A percentile compares a stretch with the other conserved stretches of the same genome.
phyloP scores from a whole-genome alignment of 2,797 vertebrate genomes.

The Chrysocyon brachyurus region DNA sequence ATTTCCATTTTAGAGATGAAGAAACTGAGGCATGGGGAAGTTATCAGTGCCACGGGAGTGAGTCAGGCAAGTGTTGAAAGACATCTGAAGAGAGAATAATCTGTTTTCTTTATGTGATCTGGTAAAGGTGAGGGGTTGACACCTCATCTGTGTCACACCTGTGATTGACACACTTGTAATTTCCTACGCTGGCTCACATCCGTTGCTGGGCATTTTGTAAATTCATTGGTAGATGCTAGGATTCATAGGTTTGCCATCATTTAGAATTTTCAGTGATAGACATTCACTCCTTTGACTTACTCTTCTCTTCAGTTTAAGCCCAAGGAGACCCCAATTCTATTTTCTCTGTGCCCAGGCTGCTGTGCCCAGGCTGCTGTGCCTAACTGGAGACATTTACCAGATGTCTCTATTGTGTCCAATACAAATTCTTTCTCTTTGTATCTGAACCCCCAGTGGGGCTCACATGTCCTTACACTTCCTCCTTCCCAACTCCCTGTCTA shows the following conservation, averaged over 20 bases:
- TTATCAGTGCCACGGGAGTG: not conserved
- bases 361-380: not conserved
- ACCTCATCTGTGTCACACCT: not conserved
- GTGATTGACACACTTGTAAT: not conserved
- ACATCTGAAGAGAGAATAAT: not conserved
- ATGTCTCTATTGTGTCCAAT: rapidly evolving
- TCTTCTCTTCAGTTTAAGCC: not conserved
- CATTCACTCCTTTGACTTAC: not conserved
- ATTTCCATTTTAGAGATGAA: not conserved
- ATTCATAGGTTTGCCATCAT: not conserved
- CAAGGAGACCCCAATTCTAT: not conserved
- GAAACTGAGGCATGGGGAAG: not conserved
- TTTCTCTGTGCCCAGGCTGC: not conserved
- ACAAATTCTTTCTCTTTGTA: not conserved
- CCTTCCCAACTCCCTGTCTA: not conserved
- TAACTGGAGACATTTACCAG: not conserved
- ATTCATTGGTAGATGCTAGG: not conserved
- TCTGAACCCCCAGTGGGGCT: not conserved
- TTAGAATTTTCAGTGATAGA: not conserved
- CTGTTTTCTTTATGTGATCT: not conserved
- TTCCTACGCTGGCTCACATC: not conserved
- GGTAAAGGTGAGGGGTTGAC: not conserved
- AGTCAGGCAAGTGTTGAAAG: not conserved
- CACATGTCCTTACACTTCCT: not conserved
- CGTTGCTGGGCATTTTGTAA: not conserved